Base-by-base conservation (phyloP, 2,888 invertebrate genomes). In the Heteromyza rotundicornis region DNA sequence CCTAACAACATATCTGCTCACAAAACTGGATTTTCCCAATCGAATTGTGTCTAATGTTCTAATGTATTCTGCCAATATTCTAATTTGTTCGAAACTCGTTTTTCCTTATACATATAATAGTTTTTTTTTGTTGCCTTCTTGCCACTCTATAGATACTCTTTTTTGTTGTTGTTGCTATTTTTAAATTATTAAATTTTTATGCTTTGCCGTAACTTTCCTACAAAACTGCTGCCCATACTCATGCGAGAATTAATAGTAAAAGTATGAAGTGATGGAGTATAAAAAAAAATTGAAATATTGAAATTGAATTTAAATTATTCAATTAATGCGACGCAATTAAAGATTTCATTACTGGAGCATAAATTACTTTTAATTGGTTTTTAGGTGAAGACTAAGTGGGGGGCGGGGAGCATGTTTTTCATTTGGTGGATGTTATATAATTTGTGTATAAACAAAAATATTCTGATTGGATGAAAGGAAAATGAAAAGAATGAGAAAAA, bases 1-100 rank as follows among this genome's bases (percentile, higher is more conserved):
- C 35, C 22, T 69, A 63, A n/a, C n/a, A n/a, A 58, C 63, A 36
- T 14, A 17, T 60, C 61, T 60, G 61, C 64, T 72, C 62, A 24
- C 69, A 68, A 52, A 53, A 32, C 32, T 53, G 47, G 47, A 7
- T 47, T 47, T 17, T 20, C 14, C 47, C 14, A 40, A 47, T 47
- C 47, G 47, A 47, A 40, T 40, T 40, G 5, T 5, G 5, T 32
- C 12, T 3, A 14, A 12, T 40, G 47, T 47, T 47, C 47, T 47
- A 47, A 47, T 47, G 20, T 8, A 47, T 47, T 47, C 47, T 47
- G 47, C 3, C 7, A 7, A 19, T 47, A 47, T 47, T 17, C 2
- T 19, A 47, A 19, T 47, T 47, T 47, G n/a, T 17, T 2, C 19
- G 7, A 47, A 47, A 47, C 47, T 47, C 19, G 47, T 47, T 47